Percentiles rank a stretch among this genome's conserved stretches.
Evolutionary conservation across 2,888 invertebrate genomes (phyloP).

Genomic region (Hypolimnas misippus): DNA sequence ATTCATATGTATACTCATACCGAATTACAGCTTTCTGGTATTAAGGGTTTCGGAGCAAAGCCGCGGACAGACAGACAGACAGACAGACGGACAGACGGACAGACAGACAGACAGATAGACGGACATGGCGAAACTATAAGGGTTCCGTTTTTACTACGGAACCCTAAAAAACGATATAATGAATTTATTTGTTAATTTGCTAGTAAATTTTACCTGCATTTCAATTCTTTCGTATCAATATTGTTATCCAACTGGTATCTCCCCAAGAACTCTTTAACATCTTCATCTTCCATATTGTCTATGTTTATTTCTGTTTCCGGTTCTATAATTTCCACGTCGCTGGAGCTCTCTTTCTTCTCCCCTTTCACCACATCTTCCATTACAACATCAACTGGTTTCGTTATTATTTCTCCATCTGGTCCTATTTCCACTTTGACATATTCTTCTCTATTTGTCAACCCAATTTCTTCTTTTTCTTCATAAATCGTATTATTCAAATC

Average conservation of each 20-base stretch:
- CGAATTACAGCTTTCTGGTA: no score
- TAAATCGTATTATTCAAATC: constrained; percentile 43
- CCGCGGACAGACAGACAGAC: no score
- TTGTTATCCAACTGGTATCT: constrained; percentile 60
- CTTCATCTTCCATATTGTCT: constrained; percentile 76
- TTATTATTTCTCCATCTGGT: constrained; percentile 72
- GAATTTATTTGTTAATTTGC: no score
- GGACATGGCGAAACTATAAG: no score
- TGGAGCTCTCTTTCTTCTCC: constrained; percentile 59
- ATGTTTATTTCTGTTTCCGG: constrained; percentile 67
- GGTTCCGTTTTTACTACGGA: no score
- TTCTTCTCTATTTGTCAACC: constrained; percentile 45
- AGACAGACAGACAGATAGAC: no score
- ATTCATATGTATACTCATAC: no score
- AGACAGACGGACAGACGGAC: no score
- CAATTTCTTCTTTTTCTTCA: constrained; percentile 2
- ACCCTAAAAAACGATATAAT: no score
- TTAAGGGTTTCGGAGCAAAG: no score
- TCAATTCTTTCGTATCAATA: constrained; percentile 55
- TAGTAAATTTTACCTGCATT: constrained; percentile 71
- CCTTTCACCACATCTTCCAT: constrained; percentile 56
- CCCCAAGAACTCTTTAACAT: constrained; percentile 73
- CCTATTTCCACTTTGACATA: constrained; percentile 75
- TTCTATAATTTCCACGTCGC: constrained; percentile 73
- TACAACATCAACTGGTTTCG: constrained; percentile 59